Evolutionary conservation across 2,888 invertebrate species (phyloP).

Genomic region (Diaperis boleti): DNA sequence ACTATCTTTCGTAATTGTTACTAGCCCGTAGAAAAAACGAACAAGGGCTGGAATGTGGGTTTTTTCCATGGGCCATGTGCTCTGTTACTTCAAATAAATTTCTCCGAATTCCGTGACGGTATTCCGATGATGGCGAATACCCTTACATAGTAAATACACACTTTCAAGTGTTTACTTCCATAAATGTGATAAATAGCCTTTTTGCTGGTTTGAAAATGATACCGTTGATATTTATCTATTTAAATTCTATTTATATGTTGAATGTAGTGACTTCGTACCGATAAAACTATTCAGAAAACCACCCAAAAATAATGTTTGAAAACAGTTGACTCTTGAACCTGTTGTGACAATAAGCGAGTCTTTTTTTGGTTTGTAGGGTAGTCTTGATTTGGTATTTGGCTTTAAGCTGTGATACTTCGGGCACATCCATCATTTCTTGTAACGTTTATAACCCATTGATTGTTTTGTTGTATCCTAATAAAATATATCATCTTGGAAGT

Average conservation of each 20-base stretch:
- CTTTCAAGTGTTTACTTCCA: slow-evolving; percentile 59
- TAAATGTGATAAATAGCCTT: slow-evolving; percentile 63
- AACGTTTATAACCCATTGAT: slow-evolving; percentile 29
- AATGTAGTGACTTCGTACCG: slow-evolving; percentile 31
- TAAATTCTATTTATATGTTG: slow-evolving; percentile 44
- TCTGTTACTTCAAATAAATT: slow-evolving; percentile 16
- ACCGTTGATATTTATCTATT: slow-evolving; percentile 40
- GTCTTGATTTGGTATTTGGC: slow-evolving; percentile 36
- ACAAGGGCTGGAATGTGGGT: slow-evolving; percentile 1
- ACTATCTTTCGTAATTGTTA: slow-evolving; percentile 14
- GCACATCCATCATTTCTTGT: slow-evolving; percentile 48
- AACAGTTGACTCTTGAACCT: slow-evolving; percentile 31
- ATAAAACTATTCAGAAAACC: slow-evolving; percentile 26
- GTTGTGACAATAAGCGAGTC: slow-evolving; percentile 42
- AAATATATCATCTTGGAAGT: slow-evolving; percentile 7
- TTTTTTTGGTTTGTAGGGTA: slow-evolving; percentile 28
- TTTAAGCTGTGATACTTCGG: slow-evolving; percentile 53
- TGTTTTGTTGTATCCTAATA: slow-evolving; percentile 36
- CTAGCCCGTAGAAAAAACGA: slow-evolving; percentile 13
- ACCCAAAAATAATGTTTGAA: background rate
- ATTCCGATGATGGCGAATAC: background rate
- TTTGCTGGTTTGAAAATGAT: slow-evolving; percentile 40
- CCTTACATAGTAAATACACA: slow-evolving; percentile 24
- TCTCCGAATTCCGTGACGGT: slow-evolving; percentile 23
- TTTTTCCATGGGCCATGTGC: slow-evolving; percentile 14